phyloP scores from a whole-genome alignment of 2,797 vertebrate genomes.

The Amazonetta brasiliensis region DNA sequence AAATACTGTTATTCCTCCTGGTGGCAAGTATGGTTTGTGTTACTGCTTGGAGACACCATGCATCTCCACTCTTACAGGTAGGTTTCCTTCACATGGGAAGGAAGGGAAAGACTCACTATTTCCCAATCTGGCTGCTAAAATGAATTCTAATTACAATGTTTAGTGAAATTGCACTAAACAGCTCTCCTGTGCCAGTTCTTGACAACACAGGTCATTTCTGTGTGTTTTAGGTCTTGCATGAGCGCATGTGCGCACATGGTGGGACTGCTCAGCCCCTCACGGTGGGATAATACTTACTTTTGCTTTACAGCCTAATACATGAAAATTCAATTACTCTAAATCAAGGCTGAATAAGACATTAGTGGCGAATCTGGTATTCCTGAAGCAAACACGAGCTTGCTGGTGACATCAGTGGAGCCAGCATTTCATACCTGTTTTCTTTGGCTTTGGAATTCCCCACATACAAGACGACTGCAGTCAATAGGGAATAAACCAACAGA shows the following conservation, averaged over 20 bases:
- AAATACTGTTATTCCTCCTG: neutral
- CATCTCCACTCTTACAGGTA: neutral
- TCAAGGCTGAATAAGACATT: neutral
- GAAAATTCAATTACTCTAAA: neutral
- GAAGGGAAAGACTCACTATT: neutral
- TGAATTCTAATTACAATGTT: neutral
- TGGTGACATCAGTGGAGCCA: neutral
- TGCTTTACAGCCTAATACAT: neutral
- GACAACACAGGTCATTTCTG: neutral
- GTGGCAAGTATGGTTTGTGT: neutral
- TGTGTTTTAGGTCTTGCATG: neutral
- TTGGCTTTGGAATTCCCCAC: neutral
- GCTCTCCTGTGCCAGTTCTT: neutral
- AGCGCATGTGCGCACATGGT: fast-evolving
- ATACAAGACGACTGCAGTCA: neutral
- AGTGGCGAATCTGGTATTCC: neutral
- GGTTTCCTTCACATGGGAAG: neutral
- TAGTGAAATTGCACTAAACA: neutral
- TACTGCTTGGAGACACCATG: neutral
- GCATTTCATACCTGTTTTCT: neutral
- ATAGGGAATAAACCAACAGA: neutral
- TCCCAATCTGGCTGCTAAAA: neutral
- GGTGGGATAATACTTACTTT: neutral
- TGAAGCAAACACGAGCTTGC: neutral
- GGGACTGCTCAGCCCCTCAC: neutral